Evolutionary conservation across 2,888 invertebrate species (phyloP).

Genomic region (Meganola albula): DNA sequence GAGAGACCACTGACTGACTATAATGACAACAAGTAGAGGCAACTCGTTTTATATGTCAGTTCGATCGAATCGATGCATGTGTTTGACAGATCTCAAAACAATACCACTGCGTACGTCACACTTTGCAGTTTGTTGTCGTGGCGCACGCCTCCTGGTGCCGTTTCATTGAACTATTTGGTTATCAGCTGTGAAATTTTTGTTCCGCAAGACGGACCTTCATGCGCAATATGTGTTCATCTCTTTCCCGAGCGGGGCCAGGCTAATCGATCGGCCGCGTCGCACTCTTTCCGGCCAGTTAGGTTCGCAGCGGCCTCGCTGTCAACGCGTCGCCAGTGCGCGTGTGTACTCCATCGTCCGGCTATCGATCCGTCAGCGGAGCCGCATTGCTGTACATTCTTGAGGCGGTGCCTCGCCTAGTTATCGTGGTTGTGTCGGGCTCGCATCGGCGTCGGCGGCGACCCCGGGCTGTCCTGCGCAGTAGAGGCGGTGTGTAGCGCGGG

Average conservation of each 20-base stretch:
- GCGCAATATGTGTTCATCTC: constrained; percentile 71
- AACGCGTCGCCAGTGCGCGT: constrained; percentile 63
- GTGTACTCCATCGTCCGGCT: constrained; percentile 53
- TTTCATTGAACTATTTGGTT: constrained; percentile 35
- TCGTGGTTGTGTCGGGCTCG: constrained; percentile 63
- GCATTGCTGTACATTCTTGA: constrained; percentile 79
- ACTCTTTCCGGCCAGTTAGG: constrained; percentile 60
- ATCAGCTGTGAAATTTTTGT: constrained; percentile 69
- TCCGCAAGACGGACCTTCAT: constrained; percentile 60
- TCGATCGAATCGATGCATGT: no score
- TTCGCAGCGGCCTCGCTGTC: constrained; percentile 50
- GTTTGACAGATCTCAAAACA: no score
- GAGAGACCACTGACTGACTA: no score
- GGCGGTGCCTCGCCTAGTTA: constrained; percentile 75
- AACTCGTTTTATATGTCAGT: no score
- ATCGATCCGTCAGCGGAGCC: constrained; percentile 71
- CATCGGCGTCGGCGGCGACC: constrained; percentile 72
- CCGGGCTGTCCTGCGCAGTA: constrained; percentile 68
- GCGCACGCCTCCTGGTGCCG: constrained; percentile 45
- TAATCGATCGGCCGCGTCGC: constrained; percentile 56
- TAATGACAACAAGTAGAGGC: no score
- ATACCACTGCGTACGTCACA: no score
- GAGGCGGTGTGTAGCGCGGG: constrained; percentile 59
- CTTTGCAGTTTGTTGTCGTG: constrained; percentile 39
- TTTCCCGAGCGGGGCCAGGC: constrained; percentile 52